Base-by-base conservation (phyloP, 1,140 invertebrate species). In the Caenorhabditis inopinata region DNA sequence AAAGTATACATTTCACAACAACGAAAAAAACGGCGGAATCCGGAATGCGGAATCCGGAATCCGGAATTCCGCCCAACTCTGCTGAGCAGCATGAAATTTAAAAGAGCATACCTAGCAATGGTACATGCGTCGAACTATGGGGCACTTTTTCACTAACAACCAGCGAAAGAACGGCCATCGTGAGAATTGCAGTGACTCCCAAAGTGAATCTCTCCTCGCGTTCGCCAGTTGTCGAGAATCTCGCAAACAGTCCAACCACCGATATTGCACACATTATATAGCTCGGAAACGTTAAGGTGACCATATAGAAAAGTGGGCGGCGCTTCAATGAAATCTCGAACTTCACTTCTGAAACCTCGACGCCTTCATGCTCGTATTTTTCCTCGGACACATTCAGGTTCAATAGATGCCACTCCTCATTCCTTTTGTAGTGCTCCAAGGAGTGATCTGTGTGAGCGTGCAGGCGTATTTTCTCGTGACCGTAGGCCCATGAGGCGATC, bases 81-180 rank as follows among this genome's bases (percentile, higher is more conserved):
- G n/a, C n/a, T n/a, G n/a, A n/a, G n/a, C n/a, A n/a, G n/a, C n/a
- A n/a, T n/a, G n/a, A n/a, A n/a, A 58, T 58, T 62, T 46, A 27
- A 21, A 73, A 49, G 21, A 35, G 27, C 84, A 76, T 42, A 87
- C 85, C 85, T 4, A 86, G 74, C 25, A 86, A 58, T 14, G 85
- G 85, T 27, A 86, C 81, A 27, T 83, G 62, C 16, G 85, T 86
- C 1, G 85, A 87, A 32, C 76, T 83, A 51, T 86, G 85, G 7
- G 85, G 85, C 21, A 86, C 85, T 45, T 86, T 86, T 51, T 86
- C 85, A 76, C 79, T 77, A 6, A 86, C 85, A 16, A 86, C 85
- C 51, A 87, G 51, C 6, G 83, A 85, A 12, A 87, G 78, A 45
- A 86, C 85, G 6, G 85, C 85, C 78, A 85, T 85, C 0, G 85